A percentile compares a stretch with the other conserved stretches of the same genome.
phyloP scores from a whole-genome alignment of 2,888 invertebrate genomes.

The Drosophila neotestacea region DNA sequence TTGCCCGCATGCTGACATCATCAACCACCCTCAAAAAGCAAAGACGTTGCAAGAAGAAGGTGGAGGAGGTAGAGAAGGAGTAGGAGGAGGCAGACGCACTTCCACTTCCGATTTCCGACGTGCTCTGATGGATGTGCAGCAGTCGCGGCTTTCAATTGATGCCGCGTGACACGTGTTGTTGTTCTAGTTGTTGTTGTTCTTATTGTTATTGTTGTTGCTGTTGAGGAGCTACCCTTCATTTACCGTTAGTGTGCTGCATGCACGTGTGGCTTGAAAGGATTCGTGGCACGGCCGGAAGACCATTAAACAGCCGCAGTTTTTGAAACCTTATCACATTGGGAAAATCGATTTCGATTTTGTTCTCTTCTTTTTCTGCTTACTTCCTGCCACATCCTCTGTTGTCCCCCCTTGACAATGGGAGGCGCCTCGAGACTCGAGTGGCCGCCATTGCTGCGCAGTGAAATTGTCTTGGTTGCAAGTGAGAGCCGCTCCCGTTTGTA shows the following conservation, averaged over 20 bases:
- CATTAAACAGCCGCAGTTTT: constrained; percentile 52
- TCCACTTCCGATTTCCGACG: constrained; percentile 70
- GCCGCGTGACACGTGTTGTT: constrained; percentile 72
- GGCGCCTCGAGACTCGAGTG: constrained; percentile 51
- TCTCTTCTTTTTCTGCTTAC: constrained; percentile 3
- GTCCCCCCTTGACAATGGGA: constrained; percentile 50
- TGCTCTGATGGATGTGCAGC: constrained; percentile 64
- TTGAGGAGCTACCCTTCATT: constrained; percentile 51
- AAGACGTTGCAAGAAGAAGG: constrained; percentile 14
- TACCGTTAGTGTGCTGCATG: constrained; percentile 56
- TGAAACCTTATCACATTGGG: constrained; percentile 74
- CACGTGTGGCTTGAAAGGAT: constrained; percentile 74
- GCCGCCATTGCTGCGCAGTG: constrained; percentile 77
- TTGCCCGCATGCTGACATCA: constrained; percentile 72
- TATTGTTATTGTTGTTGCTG: background rate
- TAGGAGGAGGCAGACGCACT: constrained; percentile 34
- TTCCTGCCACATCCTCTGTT: constrained; percentile 39
- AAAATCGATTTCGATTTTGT: constrained; percentile 66
- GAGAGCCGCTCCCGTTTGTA: constrained; percentile 17
- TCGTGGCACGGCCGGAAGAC: constrained; percentile 58
- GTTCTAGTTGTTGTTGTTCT: constrained; percentile 16
- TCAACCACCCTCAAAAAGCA: constrained; percentile 44
- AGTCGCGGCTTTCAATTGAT: constrained; percentile 63
- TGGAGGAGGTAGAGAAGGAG: constrained; percentile 8
- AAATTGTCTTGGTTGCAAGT: constrained; percentile 18